Percentiles rank a stretch among this genome's conserved stretches.
phyloP scores from a whole-genome alignment of 2,797 vertebrate species.

The Lepus oiostolus region DNA sequence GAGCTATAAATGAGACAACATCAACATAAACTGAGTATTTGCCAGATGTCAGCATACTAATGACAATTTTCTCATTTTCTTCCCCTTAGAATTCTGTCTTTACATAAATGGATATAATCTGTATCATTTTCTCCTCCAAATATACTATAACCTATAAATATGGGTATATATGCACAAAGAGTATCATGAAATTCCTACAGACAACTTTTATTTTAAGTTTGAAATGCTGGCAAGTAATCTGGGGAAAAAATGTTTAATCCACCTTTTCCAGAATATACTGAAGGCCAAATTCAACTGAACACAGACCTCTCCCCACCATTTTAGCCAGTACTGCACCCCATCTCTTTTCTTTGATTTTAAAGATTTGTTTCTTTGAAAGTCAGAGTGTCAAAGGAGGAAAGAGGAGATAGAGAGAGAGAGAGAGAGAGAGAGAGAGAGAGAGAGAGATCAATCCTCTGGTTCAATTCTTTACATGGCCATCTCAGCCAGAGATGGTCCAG shows the following conservation, averaged over 20 bases:
- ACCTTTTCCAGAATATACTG: slow-evolving; percentile 20
- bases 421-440: no score
- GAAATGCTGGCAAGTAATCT: slow-evolving; percentile 28
- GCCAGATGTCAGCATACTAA: slow-evolving; percentile 22
- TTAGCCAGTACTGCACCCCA: not conserved
- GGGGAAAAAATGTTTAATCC: not conserved
- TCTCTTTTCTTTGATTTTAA: not conserved
- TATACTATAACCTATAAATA: slow-evolving; percentile 43
- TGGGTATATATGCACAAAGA: not conserved
- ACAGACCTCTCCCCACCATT: not conserved
- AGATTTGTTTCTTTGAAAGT: no score
- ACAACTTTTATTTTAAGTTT: slow-evolving; percentile 58
- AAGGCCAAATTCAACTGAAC: slow-evolving; percentile 52
- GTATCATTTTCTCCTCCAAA: slow-evolving; percentile 40
- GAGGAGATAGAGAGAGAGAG: no score
- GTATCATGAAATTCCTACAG: not conserved
- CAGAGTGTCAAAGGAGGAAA: no score
- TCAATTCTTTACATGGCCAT: no score
- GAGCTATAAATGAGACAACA: slow-evolving; percentile 9
- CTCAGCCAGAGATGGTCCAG: no score
- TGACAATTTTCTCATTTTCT: slow-evolving; percentile 38
- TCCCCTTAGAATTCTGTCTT: slow-evolving; percentile 32
- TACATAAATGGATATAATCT: slow-evolving; percentile 51
- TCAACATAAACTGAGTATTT: slow-evolving; percentile 21
- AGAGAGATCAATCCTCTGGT: no score